phyloP scores from a whole-genome alignment of 1,140 invertebrate species.

The Caenorhabditis elegans region DNA sequence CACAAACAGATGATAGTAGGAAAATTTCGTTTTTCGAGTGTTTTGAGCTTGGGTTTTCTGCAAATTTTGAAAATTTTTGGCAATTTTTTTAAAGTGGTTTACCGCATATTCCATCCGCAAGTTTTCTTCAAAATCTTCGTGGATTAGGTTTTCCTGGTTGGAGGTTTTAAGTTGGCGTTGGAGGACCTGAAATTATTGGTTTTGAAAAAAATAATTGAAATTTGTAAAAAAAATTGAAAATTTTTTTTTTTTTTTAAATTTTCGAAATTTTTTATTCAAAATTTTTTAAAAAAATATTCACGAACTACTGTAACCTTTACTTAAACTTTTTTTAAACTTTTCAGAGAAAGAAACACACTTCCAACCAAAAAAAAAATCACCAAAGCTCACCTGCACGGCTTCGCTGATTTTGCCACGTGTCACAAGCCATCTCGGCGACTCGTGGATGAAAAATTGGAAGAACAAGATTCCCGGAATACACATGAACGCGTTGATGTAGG shows the following conservation, averaged over 20 bases:
- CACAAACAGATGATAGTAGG: constrained; percentile 46
- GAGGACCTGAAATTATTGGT: neutral
- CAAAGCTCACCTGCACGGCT: neutral
- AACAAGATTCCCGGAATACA: constrained; percentile 42
- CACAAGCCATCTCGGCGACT: constrained; percentile 45
- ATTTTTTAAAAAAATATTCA: no score
- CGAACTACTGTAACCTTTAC: no score
- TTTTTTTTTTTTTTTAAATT: neutral
- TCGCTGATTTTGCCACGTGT: constrained; percentile 26
- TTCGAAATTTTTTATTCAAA: no score
- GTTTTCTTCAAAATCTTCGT: constrained; percentile 35
- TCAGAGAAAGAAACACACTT: neutral
- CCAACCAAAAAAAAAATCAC: neutral
- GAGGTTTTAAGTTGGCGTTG: constrained; percentile 23
- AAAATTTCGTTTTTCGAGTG: constrained; percentile 41
- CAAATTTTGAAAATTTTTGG: neutral
- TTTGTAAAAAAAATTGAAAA: no score
- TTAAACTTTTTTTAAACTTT: no score
- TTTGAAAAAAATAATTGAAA: neutral
- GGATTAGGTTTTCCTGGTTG: constrained; percentile 2
- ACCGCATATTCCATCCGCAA: constrained; percentile 23
- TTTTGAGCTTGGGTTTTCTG: constrained; percentile 15
- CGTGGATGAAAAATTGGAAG: constrained; percentile 42
- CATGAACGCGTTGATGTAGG: constrained; percentile 10
- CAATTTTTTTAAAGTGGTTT: neutral